A percentile compares a stretch with the other conserved stretches of the same genome.
Evolutionary conservation across 2,797 vertebrate genomes (phyloP).

Genomic region (Aphelocoma californica): DNA sequence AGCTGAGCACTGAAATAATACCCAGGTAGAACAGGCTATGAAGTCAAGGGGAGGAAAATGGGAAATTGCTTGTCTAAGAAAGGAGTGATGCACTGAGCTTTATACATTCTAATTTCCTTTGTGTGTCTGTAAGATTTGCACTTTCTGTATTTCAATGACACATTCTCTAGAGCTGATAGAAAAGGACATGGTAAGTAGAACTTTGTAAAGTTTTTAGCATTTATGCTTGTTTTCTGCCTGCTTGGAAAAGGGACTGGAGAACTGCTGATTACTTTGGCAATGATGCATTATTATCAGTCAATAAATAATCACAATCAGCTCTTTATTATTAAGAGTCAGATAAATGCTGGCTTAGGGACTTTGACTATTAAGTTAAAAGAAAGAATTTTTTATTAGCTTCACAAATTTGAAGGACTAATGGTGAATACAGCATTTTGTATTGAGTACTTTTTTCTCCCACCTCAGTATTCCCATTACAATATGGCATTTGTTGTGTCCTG

Average conservation of each 20-base stretch:
- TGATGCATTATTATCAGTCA: background rate
- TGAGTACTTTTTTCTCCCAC: background rate
- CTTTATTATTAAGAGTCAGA: background rate
- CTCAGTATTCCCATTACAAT: background rate
- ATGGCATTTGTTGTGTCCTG: background rate
- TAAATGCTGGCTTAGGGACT: background rate
- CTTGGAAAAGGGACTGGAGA: background rate
- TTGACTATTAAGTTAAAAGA: background rate
- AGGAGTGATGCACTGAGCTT: background rate
- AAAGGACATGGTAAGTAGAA: background rate
- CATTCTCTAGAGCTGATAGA: background rate
- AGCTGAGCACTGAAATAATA: background rate
- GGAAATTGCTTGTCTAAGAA: background rate
- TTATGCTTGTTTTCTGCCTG: background rate
- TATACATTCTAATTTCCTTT: background rate
- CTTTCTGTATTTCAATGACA: background rate
- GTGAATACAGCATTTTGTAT: background rate
- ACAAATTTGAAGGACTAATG: background rate
- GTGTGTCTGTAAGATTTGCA: background rate
- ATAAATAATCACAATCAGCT: background rate
- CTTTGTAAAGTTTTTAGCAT: background rate
- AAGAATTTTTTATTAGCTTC: background rate
- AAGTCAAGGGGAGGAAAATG: background rate
- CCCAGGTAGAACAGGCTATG: background rate
- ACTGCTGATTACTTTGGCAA: background rate